These are phyloP conservation scores for Ophiodon elongatus DNA, from an alignment of 2,113 vertebrate genomes.

Conservation along the genomic window DNA sequence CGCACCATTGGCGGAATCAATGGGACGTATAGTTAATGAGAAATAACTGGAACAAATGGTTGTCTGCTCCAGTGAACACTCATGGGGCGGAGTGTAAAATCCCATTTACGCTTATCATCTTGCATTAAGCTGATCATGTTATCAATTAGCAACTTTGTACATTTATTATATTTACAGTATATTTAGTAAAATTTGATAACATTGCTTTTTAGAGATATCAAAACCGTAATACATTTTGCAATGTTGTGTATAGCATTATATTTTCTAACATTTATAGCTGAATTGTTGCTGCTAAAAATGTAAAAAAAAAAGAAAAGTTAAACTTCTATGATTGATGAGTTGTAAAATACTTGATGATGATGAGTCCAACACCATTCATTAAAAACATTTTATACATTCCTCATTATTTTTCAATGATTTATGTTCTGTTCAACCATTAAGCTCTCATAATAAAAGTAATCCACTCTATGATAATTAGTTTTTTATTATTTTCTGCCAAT, in stretches of 20 bases:
- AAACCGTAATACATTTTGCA: neutral
- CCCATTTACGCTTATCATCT: slow-evolving; percentile 61
- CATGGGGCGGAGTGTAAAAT: slow-evolving; percentile 47
- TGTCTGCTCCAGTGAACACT: slow-evolving; percentile 52
- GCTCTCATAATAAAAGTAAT: slow-evolving; percentile 10
- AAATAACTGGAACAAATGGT: slow-evolving; percentile 70
- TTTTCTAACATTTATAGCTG: neutral
- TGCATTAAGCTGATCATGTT: slow-evolving; percentile 53
- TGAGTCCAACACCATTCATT: neutral
- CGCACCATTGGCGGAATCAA: slow-evolving; percentile 71
- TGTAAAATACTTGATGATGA: no score
- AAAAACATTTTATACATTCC: neutral
- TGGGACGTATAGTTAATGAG: slow-evolving; percentile 74
- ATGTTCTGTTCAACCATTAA: slow-evolving; percentile 14
- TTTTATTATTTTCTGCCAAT: slow-evolving; percentile 24
- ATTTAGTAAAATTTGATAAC: neutral
- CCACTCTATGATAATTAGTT: slow-evolving; percentile 40
- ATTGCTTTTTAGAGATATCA: neutral
- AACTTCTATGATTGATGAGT: neutral
- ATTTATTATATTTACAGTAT: slow-evolving; percentile 28
- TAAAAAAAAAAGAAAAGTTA: neutral
- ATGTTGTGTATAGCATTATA: neutral
- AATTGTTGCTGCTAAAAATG: neutral
- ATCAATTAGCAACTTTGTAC: slow-evolving; percentile 59
- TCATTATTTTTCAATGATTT: slow-evolving; percentile 1